phyloP scores from a whole-genome alignment of 35 echinoderm and acorn worm genomes.

The Chiridota heheva region DNA sequence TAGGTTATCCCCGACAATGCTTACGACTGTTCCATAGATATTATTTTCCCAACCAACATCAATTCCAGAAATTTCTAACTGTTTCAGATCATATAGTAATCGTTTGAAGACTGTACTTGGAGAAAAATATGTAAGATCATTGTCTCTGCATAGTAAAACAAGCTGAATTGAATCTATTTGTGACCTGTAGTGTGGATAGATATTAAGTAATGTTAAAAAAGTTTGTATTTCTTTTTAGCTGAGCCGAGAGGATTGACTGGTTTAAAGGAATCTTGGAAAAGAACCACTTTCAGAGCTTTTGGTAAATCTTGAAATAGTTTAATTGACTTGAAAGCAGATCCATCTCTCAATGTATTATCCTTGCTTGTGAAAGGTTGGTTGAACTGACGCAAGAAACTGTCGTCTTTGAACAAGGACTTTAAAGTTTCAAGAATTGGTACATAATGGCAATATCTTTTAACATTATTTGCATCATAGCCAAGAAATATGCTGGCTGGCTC shows the following conservation, averaged over 20 bases:
- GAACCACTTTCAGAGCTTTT: not conserved
- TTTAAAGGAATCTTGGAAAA: conserved; percentile 59
- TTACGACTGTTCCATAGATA: conserved; percentile 2
- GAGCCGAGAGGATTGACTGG: conserved; percentile 47
- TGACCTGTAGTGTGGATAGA: conserved; percentile 19
- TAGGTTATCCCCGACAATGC: conserved; percentile 43
- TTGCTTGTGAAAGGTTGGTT: not conserved
- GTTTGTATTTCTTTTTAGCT: conserved; percentile 39
- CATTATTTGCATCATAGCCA: conserved; percentile 1
- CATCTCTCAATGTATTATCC: conserved; percentile 15
- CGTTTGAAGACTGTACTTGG: conserved; percentile 5
- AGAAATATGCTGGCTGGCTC: not conserved
- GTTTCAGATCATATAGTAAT: conserved; percentile 18
- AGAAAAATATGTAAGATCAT: conserved; percentile 18
- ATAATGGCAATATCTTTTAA: conserved; percentile 26
- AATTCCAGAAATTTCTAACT: conserved; percentile 39
- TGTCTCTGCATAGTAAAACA: conserved; percentile 47
- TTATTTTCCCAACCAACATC: not conserved
- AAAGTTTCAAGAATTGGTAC: conserved; percentile 42
- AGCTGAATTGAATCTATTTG: conserved; percentile 39
- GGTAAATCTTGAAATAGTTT: conserved; percentile 18
- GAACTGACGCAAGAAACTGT: not conserved
- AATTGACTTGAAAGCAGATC: conserved; percentile 18
- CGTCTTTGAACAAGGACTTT: conserved; percentile 5
- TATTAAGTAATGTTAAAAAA: conserved; percentile 37